Percentiles rank a stretch among this genome's conserved stretches.
phyloP scores from a whole-genome alignment of 2,797 vertebrate species.

The Neosalanx taihuensis region DNA sequence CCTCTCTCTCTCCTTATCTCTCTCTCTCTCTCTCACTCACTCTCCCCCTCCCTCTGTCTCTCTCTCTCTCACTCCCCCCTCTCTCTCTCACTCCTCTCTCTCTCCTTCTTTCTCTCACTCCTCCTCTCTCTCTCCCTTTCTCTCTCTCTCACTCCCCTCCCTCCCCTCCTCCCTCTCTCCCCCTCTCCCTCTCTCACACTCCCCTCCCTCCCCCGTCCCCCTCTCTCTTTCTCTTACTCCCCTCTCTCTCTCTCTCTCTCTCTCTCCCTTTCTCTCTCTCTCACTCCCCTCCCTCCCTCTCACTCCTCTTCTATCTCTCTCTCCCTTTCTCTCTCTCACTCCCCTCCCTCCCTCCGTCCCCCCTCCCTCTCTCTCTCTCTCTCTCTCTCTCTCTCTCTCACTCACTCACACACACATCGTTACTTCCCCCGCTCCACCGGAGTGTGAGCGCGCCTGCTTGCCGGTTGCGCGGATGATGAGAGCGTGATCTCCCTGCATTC shows the following conservation, averaged over 20 bases:
- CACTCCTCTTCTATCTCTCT: no score
- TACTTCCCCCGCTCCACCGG: neutral
- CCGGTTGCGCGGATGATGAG: conserved; percentile 58
- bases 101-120: conserved; percentile 4
- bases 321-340: no score
- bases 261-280: no score
- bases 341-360: no score
- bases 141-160: conserved; percentile 8
- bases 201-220: no score
- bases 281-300: no score
- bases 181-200: neutral
- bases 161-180: neutral
- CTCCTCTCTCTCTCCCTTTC: neutral
- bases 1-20: neutral
- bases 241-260: no score
- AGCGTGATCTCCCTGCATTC: conserved; percentile 75
- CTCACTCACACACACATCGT: no score
- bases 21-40: conserved; percentile 1
- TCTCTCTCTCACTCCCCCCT: conserved; percentile 11
- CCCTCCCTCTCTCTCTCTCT: no score
- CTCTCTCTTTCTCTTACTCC: no score
- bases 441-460: neutral
- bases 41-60: conserved; percentile 21
- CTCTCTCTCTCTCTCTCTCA: no score
- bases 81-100: neutral